Conservation (phyloP, 1,140 invertebrate genomes). For the Hylyphantes graminicola region DNA sequence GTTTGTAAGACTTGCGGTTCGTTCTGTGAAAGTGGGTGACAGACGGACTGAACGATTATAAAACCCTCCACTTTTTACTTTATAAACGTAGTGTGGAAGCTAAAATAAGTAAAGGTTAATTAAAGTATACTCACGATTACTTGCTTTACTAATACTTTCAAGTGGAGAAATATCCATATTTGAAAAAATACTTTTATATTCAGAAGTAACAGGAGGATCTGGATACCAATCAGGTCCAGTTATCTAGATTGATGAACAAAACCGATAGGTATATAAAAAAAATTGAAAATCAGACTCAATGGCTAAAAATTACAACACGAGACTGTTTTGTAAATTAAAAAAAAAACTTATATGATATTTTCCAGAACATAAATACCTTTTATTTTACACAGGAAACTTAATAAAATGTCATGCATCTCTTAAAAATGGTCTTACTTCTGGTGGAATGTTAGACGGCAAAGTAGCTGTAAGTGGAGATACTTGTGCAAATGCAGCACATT, state of each 20-base stretch:
- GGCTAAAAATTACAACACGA: too few species aligned
- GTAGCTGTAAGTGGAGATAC: constrained; percentile 33
- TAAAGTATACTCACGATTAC: constrained; percentile 43
- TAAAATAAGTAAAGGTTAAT: neutral
- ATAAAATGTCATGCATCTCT: too few species aligned
- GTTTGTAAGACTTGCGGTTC: too few species aligned
- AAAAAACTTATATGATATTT: too few species aligned
- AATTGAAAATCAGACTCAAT: too few species aligned
- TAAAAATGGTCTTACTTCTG: constrained; percentile 18
- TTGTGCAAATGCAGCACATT: constrained; percentile 62
- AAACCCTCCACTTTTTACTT: too few species aligned
- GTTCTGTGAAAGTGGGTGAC: too few species aligned
- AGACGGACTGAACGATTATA: too few species aligned
- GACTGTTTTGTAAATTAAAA: too few species aligned
- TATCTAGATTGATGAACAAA: constrained; percentile 38
- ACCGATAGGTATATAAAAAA: neutral
- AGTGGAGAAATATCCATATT: constrained; percentile 43
- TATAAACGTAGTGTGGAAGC: too few species aligned
- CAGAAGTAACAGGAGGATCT: constrained; percentile 56
- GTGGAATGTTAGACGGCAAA: constrained; percentile 46
- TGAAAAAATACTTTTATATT: constrained; percentile 60
- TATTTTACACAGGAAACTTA: too few species aligned
- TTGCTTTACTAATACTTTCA: constrained; percentile 46
- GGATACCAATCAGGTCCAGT: constrained; percentile 61
- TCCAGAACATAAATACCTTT: too few species aligned